Evolutionary conservation across 2,113 vertebrate species (phyloP), one percentile per base, ranked within the genome.

Genomic region (Brachirus orientalis): DNA sequence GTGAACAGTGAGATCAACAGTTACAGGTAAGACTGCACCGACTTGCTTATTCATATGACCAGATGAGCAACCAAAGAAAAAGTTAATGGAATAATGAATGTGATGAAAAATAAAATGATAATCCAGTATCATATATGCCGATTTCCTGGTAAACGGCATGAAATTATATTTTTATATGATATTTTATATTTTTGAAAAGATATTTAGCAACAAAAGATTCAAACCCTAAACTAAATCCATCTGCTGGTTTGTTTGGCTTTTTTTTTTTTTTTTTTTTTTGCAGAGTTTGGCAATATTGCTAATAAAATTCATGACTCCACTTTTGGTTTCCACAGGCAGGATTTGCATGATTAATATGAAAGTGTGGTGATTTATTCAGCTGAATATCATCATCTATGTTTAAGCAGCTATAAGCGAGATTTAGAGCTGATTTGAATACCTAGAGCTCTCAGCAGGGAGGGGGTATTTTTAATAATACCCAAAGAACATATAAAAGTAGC

Each of bases 11-110:
- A 46, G 2, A 18, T 52, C 41, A 46, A 11, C 50, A 33, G 16
- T 12, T 51, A 36, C 56, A 80, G 86, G 84, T 86, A 85, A 83
- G 81, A 61, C 1, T 0, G 13, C 8, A 19, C n/a, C n/a, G n/a
- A n/a, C n/a, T n/a, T n/a, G 58, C 37, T 37, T 62, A 10, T 28
- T 18, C n/a, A 28, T 28, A 6, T 28, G 28, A 28, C 28, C 28
- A 28, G 28, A 6, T 28, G 28, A 28, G 6, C 28, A 6, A 28
- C 3, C 28, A 28, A 28, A 28, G 28, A 6, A 28, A 28, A 28
- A 28, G 28, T 28, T 1, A 28, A 28, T 28, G 28, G 3, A 2
- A 28, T 28, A 4, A 28, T 28, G 3, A 3, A 28, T 28, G 0
- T 4, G 28, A 28, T 28, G 28, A 28, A 28, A 28, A 4, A 28